Evolutionary conservation across 2,797 vertebrate species (phyloP), one percentile per base, ranked within the genome.

Genomic region (Tangara arthus): DNA sequence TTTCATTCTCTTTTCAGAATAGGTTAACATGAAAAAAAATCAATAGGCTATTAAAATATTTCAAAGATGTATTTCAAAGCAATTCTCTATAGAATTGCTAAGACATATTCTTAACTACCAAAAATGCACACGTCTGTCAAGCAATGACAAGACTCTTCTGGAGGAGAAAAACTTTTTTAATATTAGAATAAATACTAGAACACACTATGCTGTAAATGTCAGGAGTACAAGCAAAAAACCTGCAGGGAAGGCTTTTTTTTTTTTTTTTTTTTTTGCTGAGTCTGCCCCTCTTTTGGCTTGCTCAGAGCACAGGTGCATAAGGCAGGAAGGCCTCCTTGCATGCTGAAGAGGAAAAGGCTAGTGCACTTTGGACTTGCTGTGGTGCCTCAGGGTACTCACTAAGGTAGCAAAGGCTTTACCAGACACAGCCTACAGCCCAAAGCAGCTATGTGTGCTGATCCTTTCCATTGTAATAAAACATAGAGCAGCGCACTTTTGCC

Each of bases 21-120:
- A 94, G 42, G 63, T 65, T 94, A 89, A 82, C 56, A 15, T 55
- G 22, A 7, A 65, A 81, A 80, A 92, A 89, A 93, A 93, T 84
- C 94, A 94, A 96, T 94, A 89, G 34, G 28, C 68, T 96, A 88
- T 96, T 97, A 95, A 96, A 96, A 96, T 95, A 88, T 93, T 95
- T 93, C 39, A 9, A 66, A 94, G 63, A 90, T 88, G 21, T 68
- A 84, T 95, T 97, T 95, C 70, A 87, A 68, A 61, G 32, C 28
- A 57, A 65, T 59, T 88, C 50, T 78, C 27, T 68, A 55, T 55
- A 55, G 53, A 55, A 55, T n/a, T 55, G 32, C 32, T 55, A n/a
- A 82, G 79, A 60, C 1, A 1, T 60, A 69, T 63, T 94, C 69
- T 90, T 95, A 90, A 90, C 75, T 83, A 50, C 55, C 1, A 1